Base-by-base conservation (phyloP, 2,888 invertebrate species). In the Sthenelais limicola region DNA sequence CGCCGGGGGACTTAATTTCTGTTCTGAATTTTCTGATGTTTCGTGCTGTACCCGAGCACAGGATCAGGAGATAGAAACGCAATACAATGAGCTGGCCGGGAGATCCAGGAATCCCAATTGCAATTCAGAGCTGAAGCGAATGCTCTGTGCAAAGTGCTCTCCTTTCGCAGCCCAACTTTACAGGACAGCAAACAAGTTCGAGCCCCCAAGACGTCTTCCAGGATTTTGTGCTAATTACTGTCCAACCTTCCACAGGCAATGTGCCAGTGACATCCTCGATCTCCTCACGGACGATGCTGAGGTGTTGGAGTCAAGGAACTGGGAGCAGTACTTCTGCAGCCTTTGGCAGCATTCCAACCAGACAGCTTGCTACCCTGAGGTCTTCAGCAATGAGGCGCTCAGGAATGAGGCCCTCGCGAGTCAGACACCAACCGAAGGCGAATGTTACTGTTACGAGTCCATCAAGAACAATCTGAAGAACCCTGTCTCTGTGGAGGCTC, bases 61-160 rank as follows among this genome's bases (percentile, higher is more conserved):
- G 5, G 54, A 54, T 28, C 12, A 28, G 9, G 54, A 24, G 5
- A 26, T 54, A 7, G 26, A 26, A n/a, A 5, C 7, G 54, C 12
- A 9, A 7, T 28, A 54, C 30, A 7, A 24, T 32, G 28, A 4
- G 3, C 26, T 54, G 7, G 26, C 4, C 54, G 28, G 3, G 9
- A n/a, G n/a, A n/a, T 28, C 24, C 26, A n/a, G 7, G 9, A 24
- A 5, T 7, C n/a, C 9, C 51, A n/a, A n/a, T n/a, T 54, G 54
- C 28, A 9, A 24, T 15, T 26, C 54, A 4, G 54, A 54, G 3
- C 54, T 54, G 5, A 9, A 26, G 21, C 24, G n/a, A 15, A 5
- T 54, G 54, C 26, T 54, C 30, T 54, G 54, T 32, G 54, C 54
- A 7, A 5, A n/a, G 5, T 54, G 54, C 28, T 54, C 32, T 32